Percentiles rank a stretch among this genome's conserved stretches.
Evolutionary conservation across 1,140 invertebrate genomes (phyloP).

Genomic region (Drosophila fuyamai): DNA sequence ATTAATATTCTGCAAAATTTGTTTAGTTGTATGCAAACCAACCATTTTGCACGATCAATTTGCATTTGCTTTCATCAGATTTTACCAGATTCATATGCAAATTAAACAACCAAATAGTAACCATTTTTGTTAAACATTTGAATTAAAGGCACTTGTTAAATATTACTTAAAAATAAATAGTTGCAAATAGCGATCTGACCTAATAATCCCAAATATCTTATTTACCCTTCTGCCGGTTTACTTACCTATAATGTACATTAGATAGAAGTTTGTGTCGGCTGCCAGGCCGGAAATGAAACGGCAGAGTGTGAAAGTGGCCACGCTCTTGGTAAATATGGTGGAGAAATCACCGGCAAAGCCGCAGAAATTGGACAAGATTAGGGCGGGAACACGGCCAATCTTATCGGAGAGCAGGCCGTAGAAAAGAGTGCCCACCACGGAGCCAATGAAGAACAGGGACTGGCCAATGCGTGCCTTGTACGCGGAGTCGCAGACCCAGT

Average conservation of each 20-base stretch:
- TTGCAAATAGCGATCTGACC: not conserved
- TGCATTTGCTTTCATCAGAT: not conserved
- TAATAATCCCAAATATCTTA: not conserved
- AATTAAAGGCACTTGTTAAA: not conserved
- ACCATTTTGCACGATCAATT: not conserved
- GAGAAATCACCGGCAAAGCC: constrained; percentile 86
- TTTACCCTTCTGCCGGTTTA: not conserved
- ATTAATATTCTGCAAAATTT: no score
- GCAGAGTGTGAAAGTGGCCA: constrained; percentile 85
- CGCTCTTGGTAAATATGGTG: constrained; percentile 86
- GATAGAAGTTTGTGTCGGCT: constrained; percentile 87
- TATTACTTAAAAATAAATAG: not conserved
- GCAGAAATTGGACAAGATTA: constrained; percentile 86
- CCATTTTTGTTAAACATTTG: not conserved
- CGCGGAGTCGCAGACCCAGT: constrained; percentile 87
- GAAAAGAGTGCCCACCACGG: constrained; percentile 86
- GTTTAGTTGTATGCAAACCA: no score
- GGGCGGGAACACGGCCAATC: constrained; percentile 86
- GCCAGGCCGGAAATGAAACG: constrained; percentile 87
- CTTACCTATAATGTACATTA: constrained; percentile 88
- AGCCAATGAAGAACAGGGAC: constrained; percentile 87
- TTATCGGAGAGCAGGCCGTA: constrained; percentile 87
- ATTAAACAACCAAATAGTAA: not conserved
- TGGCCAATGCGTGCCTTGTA: constrained; percentile 87
- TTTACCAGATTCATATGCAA: not conserved